These are phyloP conservation scores for Entomobrya proxima DNA, from an alignment of 2,888 invertebrate genomes.

Conservation along the genomic window DNA sequence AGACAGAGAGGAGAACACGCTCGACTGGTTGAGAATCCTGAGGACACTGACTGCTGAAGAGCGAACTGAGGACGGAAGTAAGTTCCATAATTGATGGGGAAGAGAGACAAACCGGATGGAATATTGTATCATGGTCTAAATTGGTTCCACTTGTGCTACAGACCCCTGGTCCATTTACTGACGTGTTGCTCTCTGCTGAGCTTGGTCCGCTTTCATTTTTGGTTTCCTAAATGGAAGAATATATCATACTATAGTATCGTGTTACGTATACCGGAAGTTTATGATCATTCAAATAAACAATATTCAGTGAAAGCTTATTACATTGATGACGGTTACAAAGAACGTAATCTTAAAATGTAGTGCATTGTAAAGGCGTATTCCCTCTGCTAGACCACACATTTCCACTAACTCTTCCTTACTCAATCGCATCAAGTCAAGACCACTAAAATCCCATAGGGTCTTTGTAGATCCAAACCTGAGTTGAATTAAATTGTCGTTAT, in stretches of 20 bases:
- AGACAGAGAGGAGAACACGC: conserved; percentile 72
- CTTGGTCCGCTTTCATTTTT: conserved; percentile 48
- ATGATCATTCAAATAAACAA: not conserved
- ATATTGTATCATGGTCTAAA: conserved; percentile 66
- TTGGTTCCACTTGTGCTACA: conserved; percentile 61
- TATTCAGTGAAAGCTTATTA: no score
- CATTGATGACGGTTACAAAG: conserved; percentile 71
- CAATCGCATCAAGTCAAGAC: conserved; percentile 91
- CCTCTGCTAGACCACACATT: conserved; percentile 95
- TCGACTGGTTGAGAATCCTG: conserved; percentile 69
- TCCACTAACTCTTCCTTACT: conserved; percentile 94
- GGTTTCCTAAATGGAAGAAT: conserved; percentile 26
- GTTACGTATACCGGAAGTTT: not conserved
- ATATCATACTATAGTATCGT: not conserved
- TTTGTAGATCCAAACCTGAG: conserved; percentile 73
- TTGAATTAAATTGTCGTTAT: not conserved
- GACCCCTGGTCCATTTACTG: conserved; percentile 56
- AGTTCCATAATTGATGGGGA: conserved; percentile 75
- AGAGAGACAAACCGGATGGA: conserved; percentile 74
- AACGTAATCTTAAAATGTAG: conserved; percentile 83
- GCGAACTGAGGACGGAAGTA: conserved; percentile 71
- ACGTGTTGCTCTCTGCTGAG: conserved; percentile 22
- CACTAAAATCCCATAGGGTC: conserved; percentile 82
- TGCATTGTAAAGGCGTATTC: conserved; percentile 93
- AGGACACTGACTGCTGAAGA: conserved; percentile 70